Evolutionary conservation across 2,888 invertebrate genomes (phyloP).

Genomic region (Matsumyia berberina): DNA sequence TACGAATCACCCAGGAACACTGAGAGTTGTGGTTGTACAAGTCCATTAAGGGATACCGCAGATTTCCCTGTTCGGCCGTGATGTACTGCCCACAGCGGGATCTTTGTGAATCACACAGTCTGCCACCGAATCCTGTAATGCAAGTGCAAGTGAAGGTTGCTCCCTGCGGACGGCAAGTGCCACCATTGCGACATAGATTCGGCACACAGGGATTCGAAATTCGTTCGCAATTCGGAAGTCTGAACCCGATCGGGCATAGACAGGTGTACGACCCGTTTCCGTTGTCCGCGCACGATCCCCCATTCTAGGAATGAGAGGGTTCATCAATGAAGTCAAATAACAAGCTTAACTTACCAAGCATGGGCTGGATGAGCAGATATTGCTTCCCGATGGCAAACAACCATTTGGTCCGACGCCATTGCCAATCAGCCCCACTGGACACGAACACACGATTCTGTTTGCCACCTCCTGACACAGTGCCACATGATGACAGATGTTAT

Average conservation of each 20-base stretch:
- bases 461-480: constrained; percentile 91
- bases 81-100: constrained; percentile 86
- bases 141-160: constrained; percentile 87
- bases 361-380: constrained; percentile 86
- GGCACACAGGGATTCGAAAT: constrained; percentile 86
- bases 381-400: constrained; percentile 85
- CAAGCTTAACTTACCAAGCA: constrained; percentile 84
- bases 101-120: constrained; percentile 86
- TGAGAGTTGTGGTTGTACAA: constrained; percentile 87
- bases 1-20: constrained; percentile 93
- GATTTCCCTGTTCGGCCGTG: constrained; percentile 84
- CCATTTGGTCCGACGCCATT: constrained; percentile 92
- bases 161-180: constrained; percentile 86
- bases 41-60: constrained; percentile 87
- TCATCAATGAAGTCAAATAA: constrained; percentile 71
- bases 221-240: constrained; percentile 87
- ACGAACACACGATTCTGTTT: constrained; percentile 89
- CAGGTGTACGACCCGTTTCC: constrained; percentile 79
- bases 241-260: constrained; percentile 80
- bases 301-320: constrained; percentile 85
- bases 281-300: constrained; percentile 82
- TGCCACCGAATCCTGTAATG: constrained; percentile 87
- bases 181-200: constrained; percentile 93
- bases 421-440: constrained; percentile 91
- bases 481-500: constrained; percentile 89